Conservation (phyloP, 2,888 invertebrate species). For the Pseudoips prasinana region DNA sequence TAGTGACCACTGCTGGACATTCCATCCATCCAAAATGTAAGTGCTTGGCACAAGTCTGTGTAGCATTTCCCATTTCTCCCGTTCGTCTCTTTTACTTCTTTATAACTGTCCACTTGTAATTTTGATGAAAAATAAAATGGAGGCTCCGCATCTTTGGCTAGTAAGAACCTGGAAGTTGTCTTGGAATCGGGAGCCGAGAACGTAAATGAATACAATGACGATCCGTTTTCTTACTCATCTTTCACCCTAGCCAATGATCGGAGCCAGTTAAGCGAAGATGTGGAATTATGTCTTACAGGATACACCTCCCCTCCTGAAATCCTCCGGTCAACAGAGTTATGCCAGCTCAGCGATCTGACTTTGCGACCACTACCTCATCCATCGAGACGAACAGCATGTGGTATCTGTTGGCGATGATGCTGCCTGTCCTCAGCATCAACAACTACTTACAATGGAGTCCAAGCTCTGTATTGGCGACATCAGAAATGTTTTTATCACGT, state of each 20-base stretch:
- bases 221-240: conserved; percentile 7
- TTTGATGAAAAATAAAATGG: too few relatives aligned
- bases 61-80: too few relatives aligned
- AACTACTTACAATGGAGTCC: conserved; percentile 2
- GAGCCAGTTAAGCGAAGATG: conserved; percentile 48
- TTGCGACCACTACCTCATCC: conserved; percentile 24
- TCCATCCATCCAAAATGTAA: too few relatives aligned
- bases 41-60: too few relatives aligned
- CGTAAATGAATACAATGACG: too few relatives aligned
- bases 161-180: neutral
- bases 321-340: conserved; percentile 33
- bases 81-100: too few relatives aligned
- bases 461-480: conserved; percentile 43
- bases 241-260: conserved; percentile 22
- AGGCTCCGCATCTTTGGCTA: neutral
- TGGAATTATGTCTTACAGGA: conserved; percentile 50
- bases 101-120: too few relatives aligned
- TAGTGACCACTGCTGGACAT: too few relatives aligned
- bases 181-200: too few relatives aligned
- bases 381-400: conserved; percentile 37
- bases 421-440: conserved; percentile 48
- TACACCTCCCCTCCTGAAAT: conserved; percentile 23
- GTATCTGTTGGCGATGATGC: conserved; percentile 53
- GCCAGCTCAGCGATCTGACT: conserved; percentile 36
- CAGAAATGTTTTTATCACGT: conserved; percentile 38